phyloP scores from a whole-genome alignment of 53 echinoderm and acorn worm genomes.

The Patiria pectinifera region DNA sequence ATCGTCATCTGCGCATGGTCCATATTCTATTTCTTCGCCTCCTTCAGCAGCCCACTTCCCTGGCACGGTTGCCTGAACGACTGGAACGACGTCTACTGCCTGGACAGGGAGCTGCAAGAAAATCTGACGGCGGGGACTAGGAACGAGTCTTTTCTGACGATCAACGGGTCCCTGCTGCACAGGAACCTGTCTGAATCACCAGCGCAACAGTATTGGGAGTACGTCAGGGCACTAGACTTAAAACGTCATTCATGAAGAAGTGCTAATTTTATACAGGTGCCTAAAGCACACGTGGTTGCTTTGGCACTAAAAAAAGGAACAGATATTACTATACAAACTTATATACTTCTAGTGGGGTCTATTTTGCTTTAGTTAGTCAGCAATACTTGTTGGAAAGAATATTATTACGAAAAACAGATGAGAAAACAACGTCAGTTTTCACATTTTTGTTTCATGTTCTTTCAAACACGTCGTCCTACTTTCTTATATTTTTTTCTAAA shows the following conservation, averaged over 20 bases:
- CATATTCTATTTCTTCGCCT: conserved; percentile 92
- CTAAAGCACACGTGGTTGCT: too few relatives aligned
- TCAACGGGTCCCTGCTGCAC: conserved; percentile 62
- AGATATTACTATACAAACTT: too few relatives aligned
- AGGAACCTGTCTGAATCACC: conserved; percentile 79
- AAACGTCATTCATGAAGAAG: not conserved
- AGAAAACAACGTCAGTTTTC: too few relatives aligned
- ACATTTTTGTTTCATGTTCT: too few relatives aligned
- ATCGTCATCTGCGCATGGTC: conserved; percentile 95
- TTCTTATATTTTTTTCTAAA: too few relatives aligned
- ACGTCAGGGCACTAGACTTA: conserved; percentile 27
- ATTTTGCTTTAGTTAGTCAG: too few relatives aligned
- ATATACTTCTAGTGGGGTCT: too few relatives aligned
- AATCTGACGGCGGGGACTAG: conserved; percentile 57
- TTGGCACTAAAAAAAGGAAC: too few relatives aligned
- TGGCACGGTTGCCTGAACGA: conserved; percentile 83
- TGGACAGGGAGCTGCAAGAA: conserved; percentile 75
- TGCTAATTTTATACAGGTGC: too few relatives aligned
- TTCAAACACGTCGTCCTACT: too few relatives aligned
- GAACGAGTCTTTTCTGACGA: conserved; percentile 69
- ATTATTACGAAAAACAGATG: too few relatives aligned
- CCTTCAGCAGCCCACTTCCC: conserved; percentile 80
- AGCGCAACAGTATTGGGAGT: conserved; percentile 98
- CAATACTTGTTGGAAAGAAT: too few relatives aligned
- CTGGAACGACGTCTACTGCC: conserved; percentile 87